phyloP scores from a whole-genome alignment of 2,797 vertebrate genomes.

The Chrosomus eos region DNA sequence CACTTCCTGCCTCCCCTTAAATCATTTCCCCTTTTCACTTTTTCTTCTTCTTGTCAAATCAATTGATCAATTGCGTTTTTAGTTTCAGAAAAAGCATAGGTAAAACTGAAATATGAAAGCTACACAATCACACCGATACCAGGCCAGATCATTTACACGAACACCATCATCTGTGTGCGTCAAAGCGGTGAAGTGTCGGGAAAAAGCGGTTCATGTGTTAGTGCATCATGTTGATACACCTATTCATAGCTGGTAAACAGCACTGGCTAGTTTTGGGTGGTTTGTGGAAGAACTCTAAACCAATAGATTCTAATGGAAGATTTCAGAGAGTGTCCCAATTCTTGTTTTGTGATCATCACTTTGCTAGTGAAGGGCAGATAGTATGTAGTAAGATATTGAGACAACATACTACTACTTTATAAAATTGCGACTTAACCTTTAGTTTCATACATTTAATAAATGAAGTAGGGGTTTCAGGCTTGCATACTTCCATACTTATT shows the following conservation, averaged over 20 bases:
- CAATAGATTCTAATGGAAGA: conserved; percentile 39
- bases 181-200: conserved; percentile 35
- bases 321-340: conserved; percentile 38
- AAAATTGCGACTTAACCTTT: background rate
- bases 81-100: background rate
- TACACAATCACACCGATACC: background rate
- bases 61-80: background rate
- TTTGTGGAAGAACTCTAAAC: conserved; percentile 39
- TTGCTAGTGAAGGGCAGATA: background rate
- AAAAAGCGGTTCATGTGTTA: conserved; percentile 40
- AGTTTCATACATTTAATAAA: background rate
- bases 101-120: background rate
- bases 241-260: conserved; percentile 77
- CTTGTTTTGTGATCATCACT: background rate
- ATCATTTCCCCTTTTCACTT: conserved; percentile 21
- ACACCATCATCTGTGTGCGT: background rate
- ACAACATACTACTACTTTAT: background rate
- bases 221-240: conserved; percentile 49
- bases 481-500: background rate
- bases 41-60: conserved; percentile 18
- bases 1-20: conserved; percentile 24
- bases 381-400: background rate
- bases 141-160: background rate
- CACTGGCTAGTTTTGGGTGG: conserved; percentile 58
- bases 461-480: background rate